Percentiles rank a stretch among this genome's conserved stretches.
phyloP scores from a whole-genome alignment of 2,888 invertebrate genomes.

The Axea sp. region DNA sequence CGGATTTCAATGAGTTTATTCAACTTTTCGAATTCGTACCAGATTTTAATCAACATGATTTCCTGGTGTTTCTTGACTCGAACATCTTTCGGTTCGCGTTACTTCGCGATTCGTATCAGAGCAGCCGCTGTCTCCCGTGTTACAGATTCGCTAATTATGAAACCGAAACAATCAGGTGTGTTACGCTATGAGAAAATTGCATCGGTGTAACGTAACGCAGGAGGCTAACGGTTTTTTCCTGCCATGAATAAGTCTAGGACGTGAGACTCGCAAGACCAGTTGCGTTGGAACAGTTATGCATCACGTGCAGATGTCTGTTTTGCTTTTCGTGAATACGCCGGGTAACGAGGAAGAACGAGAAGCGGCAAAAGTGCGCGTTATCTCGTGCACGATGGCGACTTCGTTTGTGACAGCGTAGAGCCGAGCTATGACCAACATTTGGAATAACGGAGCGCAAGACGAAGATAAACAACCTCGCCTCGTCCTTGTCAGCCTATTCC shows the following conservation, averaged over 20 bases:
- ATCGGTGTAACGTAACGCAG: slow-evolving; percentile 73
- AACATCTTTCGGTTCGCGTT: too few species aligned
- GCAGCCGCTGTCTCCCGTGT: not conserved
- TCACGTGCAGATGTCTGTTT: slow-evolving; percentile 46
- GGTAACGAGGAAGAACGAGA: slow-evolving; percentile 14
- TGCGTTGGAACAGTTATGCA: slow-evolving; percentile 67
- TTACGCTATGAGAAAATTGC: slow-evolving; percentile 67
- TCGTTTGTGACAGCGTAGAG: slow-evolving; percentile 26
- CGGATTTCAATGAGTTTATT: too few species aligned
- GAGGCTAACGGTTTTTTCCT: slow-evolving; percentile 75
- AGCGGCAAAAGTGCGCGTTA: slow-evolving; percentile 40
- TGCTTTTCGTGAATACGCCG: slow-evolving; percentile 62
- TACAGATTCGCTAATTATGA: slow-evolving; percentile 40
- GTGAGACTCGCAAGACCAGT: slow-evolving; percentile 66
- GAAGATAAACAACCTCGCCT: slow-evolving; percentile 3
- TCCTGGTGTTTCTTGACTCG: too few species aligned
- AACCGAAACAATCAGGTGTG: slow-evolving; percentile 38
- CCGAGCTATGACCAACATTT: slow-evolving; percentile 57
- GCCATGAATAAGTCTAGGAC: slow-evolving; percentile 73
- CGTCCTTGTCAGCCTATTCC: slow-evolving; percentile 11
- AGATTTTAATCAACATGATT: too few species aligned
- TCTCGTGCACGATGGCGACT: slow-evolving; percentile 22
- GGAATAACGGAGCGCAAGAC: slow-evolving; percentile 47
- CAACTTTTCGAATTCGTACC: too few species aligned
- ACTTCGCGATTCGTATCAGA: too few species aligned